Evolutionary conservation across 2,797 vertebrate species (phyloP).

Genomic region (Myotis daubentonii): DNA sequence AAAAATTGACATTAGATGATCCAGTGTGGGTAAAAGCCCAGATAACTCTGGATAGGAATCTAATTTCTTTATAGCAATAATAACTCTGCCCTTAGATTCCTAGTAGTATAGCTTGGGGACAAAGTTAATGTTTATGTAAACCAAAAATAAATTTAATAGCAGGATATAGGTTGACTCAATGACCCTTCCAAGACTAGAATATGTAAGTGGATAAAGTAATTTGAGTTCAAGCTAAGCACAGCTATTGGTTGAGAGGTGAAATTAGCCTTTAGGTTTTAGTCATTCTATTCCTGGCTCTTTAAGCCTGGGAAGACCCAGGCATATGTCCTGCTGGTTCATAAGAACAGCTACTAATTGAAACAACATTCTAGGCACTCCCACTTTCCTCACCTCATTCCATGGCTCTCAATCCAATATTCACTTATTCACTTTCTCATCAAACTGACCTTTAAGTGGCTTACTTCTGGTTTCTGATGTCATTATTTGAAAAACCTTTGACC

Average conservation of each 20-base stretch:
- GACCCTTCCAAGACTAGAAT: background rate
- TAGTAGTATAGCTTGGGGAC: background rate
- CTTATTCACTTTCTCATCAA: background rate
- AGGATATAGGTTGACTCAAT: background rate
- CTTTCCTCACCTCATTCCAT: background rate
- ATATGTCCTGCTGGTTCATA: background rate
- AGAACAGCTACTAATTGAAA: background rate
- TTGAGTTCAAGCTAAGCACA: conserved; percentile 14
- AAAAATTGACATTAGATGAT: background rate
- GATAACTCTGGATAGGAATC: background rate
- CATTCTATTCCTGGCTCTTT: background rate
- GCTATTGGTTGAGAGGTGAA: background rate
- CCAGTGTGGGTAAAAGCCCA: background rate
- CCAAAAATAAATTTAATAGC: background rate
- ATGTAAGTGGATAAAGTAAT: background rate
- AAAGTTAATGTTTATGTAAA: conserved; percentile 14
- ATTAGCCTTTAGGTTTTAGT: background rate
- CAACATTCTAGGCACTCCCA: background rate
- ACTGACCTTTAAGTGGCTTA: background rate
- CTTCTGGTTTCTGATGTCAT: background rate
- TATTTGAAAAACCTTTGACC: background rate
- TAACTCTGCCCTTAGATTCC: background rate
- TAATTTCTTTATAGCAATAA: background rate
- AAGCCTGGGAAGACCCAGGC: background rate
- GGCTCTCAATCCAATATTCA: background rate